Percentiles rank a stretch among this genome's conserved stretches.
These are phyloP conservation scores for Dunckerocampus dactyliophorus DNA, from an alignment of 2,113 vertebrate genomes.

Conservation along the genomic window DNA sequence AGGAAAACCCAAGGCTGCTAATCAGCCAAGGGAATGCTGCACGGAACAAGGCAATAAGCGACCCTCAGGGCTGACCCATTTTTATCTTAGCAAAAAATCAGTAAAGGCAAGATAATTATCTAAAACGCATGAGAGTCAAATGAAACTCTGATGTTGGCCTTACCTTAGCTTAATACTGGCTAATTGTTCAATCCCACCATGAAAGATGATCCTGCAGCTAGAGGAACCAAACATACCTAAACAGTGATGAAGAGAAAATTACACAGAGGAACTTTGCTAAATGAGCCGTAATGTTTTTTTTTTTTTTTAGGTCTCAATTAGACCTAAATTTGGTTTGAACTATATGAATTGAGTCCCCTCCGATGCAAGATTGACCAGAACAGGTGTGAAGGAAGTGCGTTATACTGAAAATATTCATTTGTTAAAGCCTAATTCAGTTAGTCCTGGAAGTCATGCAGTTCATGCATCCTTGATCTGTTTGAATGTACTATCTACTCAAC, in stretches of 20 bases:
- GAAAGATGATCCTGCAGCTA: slow-evolving; percentile 32
- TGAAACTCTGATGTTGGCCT: slow-evolving; percentile 29
- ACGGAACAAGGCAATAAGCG: slow-evolving; percentile 6
- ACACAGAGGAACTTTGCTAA: slow-evolving; percentile 37
- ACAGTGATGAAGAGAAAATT: slow-evolving; percentile 25
- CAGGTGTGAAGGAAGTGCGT: slow-evolving; percentile 7
- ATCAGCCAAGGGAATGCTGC: slow-evolving; percentile 5
- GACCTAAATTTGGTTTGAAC: slow-evolving; percentile 18
- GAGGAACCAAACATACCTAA: slow-evolving; percentile 19
- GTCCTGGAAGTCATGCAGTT: slow-evolving; percentile 7
- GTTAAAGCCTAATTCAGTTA: not conserved
- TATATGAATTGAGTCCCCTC: slow-evolving; percentile 13
- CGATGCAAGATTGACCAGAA: slow-evolving; percentile 13
- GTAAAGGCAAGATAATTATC: slow-evolving; percentile 3
- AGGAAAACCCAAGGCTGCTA: slow-evolving; percentile 1
- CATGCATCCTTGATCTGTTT: slow-evolving; percentile 21
- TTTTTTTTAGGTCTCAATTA: slow-evolving; percentile 25
- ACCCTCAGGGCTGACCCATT: slow-evolving; percentile 2
- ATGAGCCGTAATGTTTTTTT: slow-evolving; percentile 32
- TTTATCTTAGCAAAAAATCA: slow-evolving; percentile 15
- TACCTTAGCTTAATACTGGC: slow-evolving; percentile 58
- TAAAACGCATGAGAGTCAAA: slow-evolving; percentile 22
- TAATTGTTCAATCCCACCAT: slow-evolving; percentile 24
- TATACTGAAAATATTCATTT: not conserved
- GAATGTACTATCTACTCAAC: slow-evolving; percentile 34